Conservation (phyloP, 1,140 invertebrate species). For the Drosophila serrata region DNA sequence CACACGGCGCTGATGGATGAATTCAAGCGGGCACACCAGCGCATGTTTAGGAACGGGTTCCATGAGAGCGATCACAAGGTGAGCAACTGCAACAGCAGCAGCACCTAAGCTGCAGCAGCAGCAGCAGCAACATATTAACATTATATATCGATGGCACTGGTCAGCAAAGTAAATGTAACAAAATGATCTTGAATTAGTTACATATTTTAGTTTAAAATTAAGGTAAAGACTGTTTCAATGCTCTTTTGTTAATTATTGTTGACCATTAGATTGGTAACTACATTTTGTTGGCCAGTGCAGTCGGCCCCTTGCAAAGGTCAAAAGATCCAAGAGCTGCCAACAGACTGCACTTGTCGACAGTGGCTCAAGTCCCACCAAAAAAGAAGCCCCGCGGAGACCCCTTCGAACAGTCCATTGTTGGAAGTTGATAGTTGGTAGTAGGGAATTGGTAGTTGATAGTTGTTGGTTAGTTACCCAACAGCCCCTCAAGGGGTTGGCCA, state of each 20-base stretch:
- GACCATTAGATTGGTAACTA: background rate
- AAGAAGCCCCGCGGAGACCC: background rate
- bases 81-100: conserved; percentile 49
- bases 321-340: conserved; percentile 36
- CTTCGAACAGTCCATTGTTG: background rate
- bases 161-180: background rate
- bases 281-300: background rate
- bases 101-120: conserved; percentile 41
- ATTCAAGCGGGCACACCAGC: conserved; percentile 93
- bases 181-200: background rate
- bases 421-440: background rate
- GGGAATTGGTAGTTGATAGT: background rate
- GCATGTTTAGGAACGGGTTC: conserved; percentile 90
- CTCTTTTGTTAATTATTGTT: background rate
- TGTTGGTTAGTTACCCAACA: conserved; percentile 25
- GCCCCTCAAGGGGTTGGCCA: conserved; percentile 36
- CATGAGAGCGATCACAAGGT: conserved; percentile 84
- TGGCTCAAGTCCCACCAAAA: background rate
- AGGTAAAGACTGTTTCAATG: background rate
- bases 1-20: conserved; percentile 93
- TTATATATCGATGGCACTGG: conserved; percentile 1
- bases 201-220: background rate
- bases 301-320: conserved; percentile 68
- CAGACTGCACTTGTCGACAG: conserved; percentile 48
- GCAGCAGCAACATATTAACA: conserved; percentile 17